Evolutionary conservation across 2,888 invertebrate species (phyloP).

Genomic region (Oeneis ivallda): DNA sequence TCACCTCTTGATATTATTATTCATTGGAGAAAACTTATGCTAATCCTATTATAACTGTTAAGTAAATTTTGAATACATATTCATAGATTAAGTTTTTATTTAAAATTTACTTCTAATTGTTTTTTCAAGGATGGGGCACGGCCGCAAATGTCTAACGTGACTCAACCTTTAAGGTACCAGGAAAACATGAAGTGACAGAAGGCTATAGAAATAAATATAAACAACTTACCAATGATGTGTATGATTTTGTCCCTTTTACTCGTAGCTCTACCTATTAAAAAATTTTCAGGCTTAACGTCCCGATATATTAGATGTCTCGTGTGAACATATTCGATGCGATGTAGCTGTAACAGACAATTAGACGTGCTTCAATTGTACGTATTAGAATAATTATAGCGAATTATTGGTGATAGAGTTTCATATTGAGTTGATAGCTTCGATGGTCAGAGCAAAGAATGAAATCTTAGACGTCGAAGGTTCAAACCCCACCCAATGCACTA

Average conservation of each 20-base stretch:
- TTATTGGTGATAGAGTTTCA: neutral
- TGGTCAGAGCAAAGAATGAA: too few relatives aligned
- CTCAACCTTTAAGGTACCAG: neutral
- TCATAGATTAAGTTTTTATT: too few relatives aligned
- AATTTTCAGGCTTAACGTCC: slow-evolving; percentile 99
- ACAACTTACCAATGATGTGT: slow-evolving; percentile 94
- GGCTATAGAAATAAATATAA: neutral
- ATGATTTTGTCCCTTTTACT: slow-evolving; percentile 99
- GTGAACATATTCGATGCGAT: slow-evolving; percentile 99
- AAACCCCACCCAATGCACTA: too few relatives aligned
- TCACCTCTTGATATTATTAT: too few relatives aligned
- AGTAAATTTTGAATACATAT: too few relatives aligned
- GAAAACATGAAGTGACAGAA: slow-evolving; percentile 6
- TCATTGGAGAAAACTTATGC: too few relatives aligned
- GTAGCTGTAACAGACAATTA: slow-evolving; percentile 85
- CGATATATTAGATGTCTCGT: slow-evolving; percentile 99
- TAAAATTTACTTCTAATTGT: too few relatives aligned
- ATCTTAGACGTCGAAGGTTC: too few relatives aligned
- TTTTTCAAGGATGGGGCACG: too few relatives aligned
- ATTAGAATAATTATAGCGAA: neutral
- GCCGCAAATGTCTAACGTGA: neutral
- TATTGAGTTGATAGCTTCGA: too few relatives aligned
- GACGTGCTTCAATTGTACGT: neutral
- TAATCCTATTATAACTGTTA: too few relatives aligned
- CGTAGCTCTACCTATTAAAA: slow-evolving; percentile 98